Conservation (phyloP, 1,140 invertebrate genomes). For the Neodiprion pinetum region DNA sequence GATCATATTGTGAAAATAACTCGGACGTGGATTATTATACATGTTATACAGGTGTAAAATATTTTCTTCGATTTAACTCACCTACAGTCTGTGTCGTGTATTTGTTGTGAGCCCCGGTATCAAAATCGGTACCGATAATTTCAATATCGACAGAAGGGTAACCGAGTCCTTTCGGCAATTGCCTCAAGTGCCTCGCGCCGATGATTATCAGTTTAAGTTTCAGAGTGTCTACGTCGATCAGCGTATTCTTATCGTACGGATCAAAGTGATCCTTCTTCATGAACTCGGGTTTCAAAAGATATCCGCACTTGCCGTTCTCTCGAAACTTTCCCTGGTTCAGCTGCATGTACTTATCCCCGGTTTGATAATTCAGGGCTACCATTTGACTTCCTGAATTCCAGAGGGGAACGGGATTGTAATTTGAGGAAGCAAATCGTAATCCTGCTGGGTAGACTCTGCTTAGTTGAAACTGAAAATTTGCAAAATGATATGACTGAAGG, state of each 20-base stretch:
- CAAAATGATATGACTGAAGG: conserved; percentile 1
- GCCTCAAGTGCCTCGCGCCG: conserved; percentile 83
- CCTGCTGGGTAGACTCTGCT: conserved; percentile 87
- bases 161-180: conserved; percentile 81
- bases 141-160: conserved; percentile 93
- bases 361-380: conserved; percentile 95
- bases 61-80: conserved; percentile 55
- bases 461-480: conserved; percentile 69
- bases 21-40: not conserved
- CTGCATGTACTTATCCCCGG: conserved; percentile 90
- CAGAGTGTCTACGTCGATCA: conserved; percentile 69
- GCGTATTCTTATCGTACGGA: conserved; percentile 69
- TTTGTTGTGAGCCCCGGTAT: conserved; percentile 71
- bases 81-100: conserved; percentile 79
- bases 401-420: conserved; percentile 89
- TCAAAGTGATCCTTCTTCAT: conserved; percentile 82
- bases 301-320: conserved; percentile 88
- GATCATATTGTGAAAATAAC: not conserved
- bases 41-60: not conserved
- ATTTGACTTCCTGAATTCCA: conserved; percentile 94
- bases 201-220: conserved; percentile 78
- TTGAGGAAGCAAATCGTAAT: conserved; percentile 88
- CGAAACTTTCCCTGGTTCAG: conserved; percentile 86
- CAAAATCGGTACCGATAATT: conserved; percentile 83
- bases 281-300: conserved; percentile 84